Evolutionary conservation across 2,797 vertebrate genomes (phyloP), one percentile per base, ranked within the genome.

Genomic region (Heteromormyrus szaboi): DNA sequence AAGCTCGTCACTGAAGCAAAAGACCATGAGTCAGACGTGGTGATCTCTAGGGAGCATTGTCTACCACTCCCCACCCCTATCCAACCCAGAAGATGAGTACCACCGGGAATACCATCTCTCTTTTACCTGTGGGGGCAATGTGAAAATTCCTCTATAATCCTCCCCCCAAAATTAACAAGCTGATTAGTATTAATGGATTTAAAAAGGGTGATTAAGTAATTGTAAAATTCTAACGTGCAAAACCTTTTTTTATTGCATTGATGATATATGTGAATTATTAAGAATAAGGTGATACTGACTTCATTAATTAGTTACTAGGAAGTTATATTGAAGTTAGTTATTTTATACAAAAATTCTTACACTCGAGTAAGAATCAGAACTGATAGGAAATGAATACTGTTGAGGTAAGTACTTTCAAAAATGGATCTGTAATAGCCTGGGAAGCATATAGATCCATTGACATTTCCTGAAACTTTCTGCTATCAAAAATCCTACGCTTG

Each of bases 1-100:
- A 51, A 56, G 29, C 50, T 33, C 5, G 3, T 86, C 33, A 86
- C 85, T 86, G 53, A 86, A 86, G 53, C 85, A 86, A 86, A 86
- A 86, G 29, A 4, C 8, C 33, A n/a, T 56, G 85, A 56, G 53
- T 46, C 14, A 81, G 76, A 44, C 25, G 37, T n/a, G 41, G 76
- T 81, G 76, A n/a, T 46, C 76, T 81, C 14, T 81, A 46, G 76
- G 76, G 76, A 41, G 7, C 37, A 44, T 19, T 81, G 41, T 79
- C 76, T 46, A 41, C 6, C 41, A 79, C 17, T 81, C 17, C 76
- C 19, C 76, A 72, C 12, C 33, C 65, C 14, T 37, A 37, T 72
- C 65, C 29, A 37, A 72, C 65, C 65, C 65, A 37, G 65, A 72
- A 72, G 65, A 72, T 72, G 65, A 72, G 29, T 12, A 72, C 41